Conservation (phyloP, 2,113 vertebrate genomes). For the Microcebus murinus region DNA sequence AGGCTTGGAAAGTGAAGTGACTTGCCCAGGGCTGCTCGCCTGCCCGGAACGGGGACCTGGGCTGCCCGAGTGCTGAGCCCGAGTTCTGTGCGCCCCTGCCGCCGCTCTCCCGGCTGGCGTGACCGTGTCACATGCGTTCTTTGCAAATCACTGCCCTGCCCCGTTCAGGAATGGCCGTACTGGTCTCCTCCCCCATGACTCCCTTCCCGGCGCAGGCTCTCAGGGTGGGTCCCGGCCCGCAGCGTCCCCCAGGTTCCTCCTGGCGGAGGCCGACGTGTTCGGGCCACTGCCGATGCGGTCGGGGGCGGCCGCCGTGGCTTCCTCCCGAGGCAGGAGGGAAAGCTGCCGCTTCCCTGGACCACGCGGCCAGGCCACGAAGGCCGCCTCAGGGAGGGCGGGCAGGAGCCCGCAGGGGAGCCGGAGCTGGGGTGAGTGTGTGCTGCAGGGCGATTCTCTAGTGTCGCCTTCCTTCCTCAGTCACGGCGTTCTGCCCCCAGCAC, state of each 20-base stretch:
- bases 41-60: background rate
- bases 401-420: background rate
- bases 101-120: background rate
- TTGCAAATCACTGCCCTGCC: background rate
- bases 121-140: no score
- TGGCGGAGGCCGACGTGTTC: background rate
- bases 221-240: background rate
- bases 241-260: background rate
- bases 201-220: background rate
- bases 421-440: background rate
- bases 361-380: no score
- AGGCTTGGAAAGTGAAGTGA: background rate
- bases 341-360: background rate
- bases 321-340: background rate
- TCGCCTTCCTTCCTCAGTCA: fast-evolving
- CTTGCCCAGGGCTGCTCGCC: fast-evolving
- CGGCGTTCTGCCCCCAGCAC: background rate
- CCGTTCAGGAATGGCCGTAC: no score
- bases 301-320: no score
- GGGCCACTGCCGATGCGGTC: background rate
- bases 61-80: background rate
- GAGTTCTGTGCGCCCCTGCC: background rate
- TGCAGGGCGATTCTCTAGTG: fast-evolving
- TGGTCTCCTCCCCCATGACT: fast-evolving
- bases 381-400: background rate